A percentile compares a stretch with the other conserved stretches of the same genome.
Conservation (phyloP, 2,888 invertebrate species). For the Pomacea canaliculata region DNA sequence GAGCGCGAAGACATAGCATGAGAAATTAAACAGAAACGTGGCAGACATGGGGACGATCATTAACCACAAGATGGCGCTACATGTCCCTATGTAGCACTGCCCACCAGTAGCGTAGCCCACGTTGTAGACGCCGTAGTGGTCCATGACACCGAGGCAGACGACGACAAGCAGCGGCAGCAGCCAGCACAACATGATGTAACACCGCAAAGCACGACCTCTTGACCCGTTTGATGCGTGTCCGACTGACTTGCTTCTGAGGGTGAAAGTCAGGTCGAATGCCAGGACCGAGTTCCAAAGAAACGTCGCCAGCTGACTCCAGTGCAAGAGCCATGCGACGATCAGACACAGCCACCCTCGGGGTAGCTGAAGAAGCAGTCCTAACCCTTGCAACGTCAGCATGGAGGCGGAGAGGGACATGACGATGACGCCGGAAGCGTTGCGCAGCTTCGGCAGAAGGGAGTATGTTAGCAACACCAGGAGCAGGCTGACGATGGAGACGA, state of each 20-base stretch:
- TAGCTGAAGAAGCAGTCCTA: conserved; percentile 18
- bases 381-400: conserved; percentile 24
- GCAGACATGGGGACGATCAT: conserved; percentile 18
- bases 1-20: conserved; percentile 21
- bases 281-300: conserved; percentile 29
- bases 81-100: conserved; percentile 26
- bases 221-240: background rate
- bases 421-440: conserved; percentile 30
- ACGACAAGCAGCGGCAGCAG: conserved; percentile 16
- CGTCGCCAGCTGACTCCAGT: conserved; percentile 25
- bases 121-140: conserved; percentile 11
- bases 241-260: conserved; percentile 12
- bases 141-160: conserved; percentile 8
- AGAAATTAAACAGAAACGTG: background rate
- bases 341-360: conserved; percentile 24
- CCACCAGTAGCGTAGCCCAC: conserved; percentile 5
- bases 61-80: conserved; percentile 1
- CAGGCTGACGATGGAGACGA: conserved; percentile 20
- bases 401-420: conserved; percentile 29
- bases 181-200: conserved; percentile 21
- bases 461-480: conserved; percentile 18
- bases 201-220: conserved; percentile 5
- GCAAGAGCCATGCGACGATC: conserved; percentile 23
- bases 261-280: conserved; percentile 21
- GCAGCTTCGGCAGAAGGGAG: conserved; percentile 15